Percentiles rank a stretch among this genome's conserved stretches.
These are phyloP conservation scores for Cephalotes varians DNA, from an alignment of 2,888 invertebrate genomes.

Conservation along the genomic window DNA sequence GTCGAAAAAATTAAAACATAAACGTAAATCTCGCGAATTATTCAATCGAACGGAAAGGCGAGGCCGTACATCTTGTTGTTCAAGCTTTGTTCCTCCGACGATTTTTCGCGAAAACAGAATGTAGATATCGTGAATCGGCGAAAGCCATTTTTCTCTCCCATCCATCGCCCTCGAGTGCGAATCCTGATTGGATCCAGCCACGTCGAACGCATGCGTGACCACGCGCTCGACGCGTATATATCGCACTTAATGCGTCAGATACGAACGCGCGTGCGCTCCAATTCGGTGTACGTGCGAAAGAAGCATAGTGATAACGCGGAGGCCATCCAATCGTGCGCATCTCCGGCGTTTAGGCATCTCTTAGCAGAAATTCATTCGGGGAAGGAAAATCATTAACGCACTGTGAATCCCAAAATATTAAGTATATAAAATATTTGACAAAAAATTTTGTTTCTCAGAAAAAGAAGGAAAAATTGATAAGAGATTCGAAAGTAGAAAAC, in stretches of 20 bases:
- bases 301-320: slow-evolving; percentile 13
- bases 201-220: slow-evolving; percentile 70
- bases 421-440: too few relatives aligned
- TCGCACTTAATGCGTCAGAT: slow-evolving; percentile 51
- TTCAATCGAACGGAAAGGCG: neutral
- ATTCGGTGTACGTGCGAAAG: neutral
- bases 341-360: neutral
- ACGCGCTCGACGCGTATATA: slow-evolving; percentile 56
- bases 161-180: slow-evolving; percentile 60
- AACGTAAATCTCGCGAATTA: neutral
- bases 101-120: slow-evolving; percentile 2
- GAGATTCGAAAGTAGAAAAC: neutral
- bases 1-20: neutral
- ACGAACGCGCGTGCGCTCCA: slow-evolving; percentile 66
- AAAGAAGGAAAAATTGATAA: neutral
- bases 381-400: neutral
- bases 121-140: slow-evolving; percentile 59
- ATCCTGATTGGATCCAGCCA: slow-evolving; percentile 67
- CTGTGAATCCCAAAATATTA: too few relatives aligned
- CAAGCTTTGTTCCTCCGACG: neutral
- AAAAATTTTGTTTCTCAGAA: neutral
- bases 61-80: too few relatives aligned
- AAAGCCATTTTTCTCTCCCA: slow-evolving; percentile 73
- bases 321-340: neutral
- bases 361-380: neutral